Conservation (phyloP, 2,888 invertebrate genomes). For the Oscheius onirici region DNA sequence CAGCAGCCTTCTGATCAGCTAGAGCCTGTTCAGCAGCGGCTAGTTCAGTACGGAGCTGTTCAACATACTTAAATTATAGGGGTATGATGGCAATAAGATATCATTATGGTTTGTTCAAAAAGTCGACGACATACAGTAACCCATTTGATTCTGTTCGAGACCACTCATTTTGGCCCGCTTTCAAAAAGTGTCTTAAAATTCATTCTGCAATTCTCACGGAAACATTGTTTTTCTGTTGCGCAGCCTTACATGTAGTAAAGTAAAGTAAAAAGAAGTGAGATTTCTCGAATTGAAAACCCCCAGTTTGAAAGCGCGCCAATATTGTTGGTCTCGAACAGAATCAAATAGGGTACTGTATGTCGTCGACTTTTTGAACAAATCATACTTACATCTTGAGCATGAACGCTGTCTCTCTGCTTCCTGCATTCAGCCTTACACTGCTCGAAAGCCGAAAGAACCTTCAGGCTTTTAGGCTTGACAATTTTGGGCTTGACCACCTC, state of each 20-base stretch:
- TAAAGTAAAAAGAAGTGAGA: too few species aligned
- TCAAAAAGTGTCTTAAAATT: neutral
- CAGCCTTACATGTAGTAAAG: neutral
- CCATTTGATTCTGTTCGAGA: too few species aligned
- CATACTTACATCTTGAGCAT: constrained; percentile 49
- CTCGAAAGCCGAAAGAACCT: constrained; percentile 61
- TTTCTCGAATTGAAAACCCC: too few species aligned
- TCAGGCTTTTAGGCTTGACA: constrained; percentile 50
- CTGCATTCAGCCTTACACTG: constrained; percentile 66
- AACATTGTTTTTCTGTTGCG: neutral
- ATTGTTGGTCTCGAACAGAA: too few species aligned
- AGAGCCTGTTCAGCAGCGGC: constrained; percentile 57
- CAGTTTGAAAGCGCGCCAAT: too few species aligned
- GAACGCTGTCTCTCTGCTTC: constrained; percentile 60
- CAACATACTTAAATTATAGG: constrained; percentile 54
- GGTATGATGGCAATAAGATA: neutral
- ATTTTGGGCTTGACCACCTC: constrained; percentile 31
- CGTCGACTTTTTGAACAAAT: too few species aligned
- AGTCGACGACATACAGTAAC: too few species aligned
- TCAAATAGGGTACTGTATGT: too few species aligned
- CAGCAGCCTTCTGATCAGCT: constrained; percentile 42
- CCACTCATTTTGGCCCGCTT: neutral
- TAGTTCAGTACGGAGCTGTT: constrained; percentile 59
- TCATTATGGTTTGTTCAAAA: neutral
- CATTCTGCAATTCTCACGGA: neutral